Percentiles rank a stretch among this genome's conserved stretches.
phyloP scores from a whole-genome alignment of 2,113 vertebrate species.

The Vicugna pacos region DNA sequence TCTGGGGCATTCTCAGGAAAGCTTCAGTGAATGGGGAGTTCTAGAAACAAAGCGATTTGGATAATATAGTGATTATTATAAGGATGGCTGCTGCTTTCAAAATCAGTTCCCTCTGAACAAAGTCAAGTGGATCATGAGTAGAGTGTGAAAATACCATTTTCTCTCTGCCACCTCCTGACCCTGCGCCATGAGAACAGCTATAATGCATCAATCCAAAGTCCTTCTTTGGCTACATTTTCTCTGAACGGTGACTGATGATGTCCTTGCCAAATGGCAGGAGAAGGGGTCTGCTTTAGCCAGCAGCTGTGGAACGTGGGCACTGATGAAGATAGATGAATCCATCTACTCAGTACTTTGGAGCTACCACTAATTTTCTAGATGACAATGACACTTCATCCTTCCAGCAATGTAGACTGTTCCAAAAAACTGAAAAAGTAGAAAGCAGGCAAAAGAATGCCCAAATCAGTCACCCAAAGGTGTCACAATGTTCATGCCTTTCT shows the following conservation, averaged over 20 bases:
- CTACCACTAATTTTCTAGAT: slow-evolving; percentile 72
- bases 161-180: slow-evolving; percentile 64
- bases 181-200: not conserved
- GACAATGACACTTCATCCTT: slow-evolving; percentile 64
- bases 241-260: slow-evolving; percentile 46
- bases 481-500: not conserved
- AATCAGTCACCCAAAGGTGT: not conserved
- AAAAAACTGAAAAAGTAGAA: slow-evolving; percentile 35
- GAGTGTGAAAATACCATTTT: slow-evolving; percentile 72
- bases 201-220: slow-evolving; percentile 59
- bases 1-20: slow-evolving; percentile 41
- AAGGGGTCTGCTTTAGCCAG: slow-evolving; percentile 59
- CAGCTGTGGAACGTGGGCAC: not conserved
- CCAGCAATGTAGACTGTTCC: not conserved
- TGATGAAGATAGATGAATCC: slow-evolving; percentile 69
- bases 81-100: slow-evolving; percentile 55
- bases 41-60: slow-evolving; percentile 47
- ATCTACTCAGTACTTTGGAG: slow-evolving; percentile 54
- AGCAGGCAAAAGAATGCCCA: not conserved
- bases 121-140: slow-evolving; percentile 77
- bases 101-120: slow-evolving; percentile 70
- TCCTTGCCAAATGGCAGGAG: slow-evolving; percentile 72
- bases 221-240: slow-evolving; percentile 48
- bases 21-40: not conserved
- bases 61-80: slow-evolving; percentile 57